Base-by-base conservation (phyloP, 1,140 invertebrate genomes). In the Drosophila truncata region DNA sequence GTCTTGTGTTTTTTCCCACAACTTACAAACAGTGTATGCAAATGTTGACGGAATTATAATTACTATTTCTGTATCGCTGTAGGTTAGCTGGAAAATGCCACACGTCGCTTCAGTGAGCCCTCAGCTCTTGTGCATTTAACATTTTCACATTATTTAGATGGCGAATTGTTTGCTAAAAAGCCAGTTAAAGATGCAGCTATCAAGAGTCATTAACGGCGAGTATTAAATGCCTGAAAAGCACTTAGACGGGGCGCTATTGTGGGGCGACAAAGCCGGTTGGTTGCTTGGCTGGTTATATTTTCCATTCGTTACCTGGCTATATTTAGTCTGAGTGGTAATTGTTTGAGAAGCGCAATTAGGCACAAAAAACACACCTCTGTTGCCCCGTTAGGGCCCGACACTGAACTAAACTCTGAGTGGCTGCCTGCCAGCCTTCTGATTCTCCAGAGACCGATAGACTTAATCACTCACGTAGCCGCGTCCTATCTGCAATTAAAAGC, bases 1-100 rank as follows among this genome's bases (percentile, higher is more conserved):
- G 49, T 57, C 41, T 71, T 44, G 29, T 46, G 44, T 55, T 69
- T 37, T 46, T 50, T 78, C 44, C 60, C 66, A 61, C 61, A 55
- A 29, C 42, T 52, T 39, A 59, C 58, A 72, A 58, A 77, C n/a
- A 31, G 11, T 29, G 39, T 82, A 79, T 80, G 80, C 72, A 83
- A 83, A 87, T 83, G 79, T 83, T 87, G 80, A 50, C 52, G 41
- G 23, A 58, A 47, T 79, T 67, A 57, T 70, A 46, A 83, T 66
- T 82, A 47, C 50, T 69, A 61, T 60, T 82, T 42, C 35, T 59
- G 37, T 55, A 61, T 23, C 25, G 50, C 44, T 65, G 50, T 62
- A 23, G 23, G 27, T 46, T 47, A 20, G 29, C 14, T 55, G 50
- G 46, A 52, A 69, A 69, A 69, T 59, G 65, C 50, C 50, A 58